Evolutionary conservation across 2,113 vertebrate genomes (phyloP).

Genomic region (Myocastor coypus): DNA sequence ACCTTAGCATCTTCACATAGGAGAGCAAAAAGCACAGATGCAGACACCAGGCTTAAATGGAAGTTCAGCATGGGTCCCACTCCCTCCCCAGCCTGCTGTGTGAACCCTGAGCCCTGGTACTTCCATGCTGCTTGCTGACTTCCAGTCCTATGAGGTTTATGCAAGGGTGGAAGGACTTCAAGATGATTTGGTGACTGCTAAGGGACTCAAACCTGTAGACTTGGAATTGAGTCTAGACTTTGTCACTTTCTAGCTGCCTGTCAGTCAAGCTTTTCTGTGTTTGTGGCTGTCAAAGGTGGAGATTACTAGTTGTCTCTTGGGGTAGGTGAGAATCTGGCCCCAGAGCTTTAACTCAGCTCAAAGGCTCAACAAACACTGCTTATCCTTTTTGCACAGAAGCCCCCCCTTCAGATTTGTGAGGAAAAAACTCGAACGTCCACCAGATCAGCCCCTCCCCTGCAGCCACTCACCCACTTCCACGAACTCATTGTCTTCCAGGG

Average conservation of each 20-base stretch:
- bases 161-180: background rate
- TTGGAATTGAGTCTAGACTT: background rate
- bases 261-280: background rate
- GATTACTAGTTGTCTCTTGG: background rate
- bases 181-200: background rate
- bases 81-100: background rate
- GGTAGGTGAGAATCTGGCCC: background rate
- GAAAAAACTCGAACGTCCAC: fast-evolving
- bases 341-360: background rate
- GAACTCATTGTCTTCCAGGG: constrained; percentile 97
- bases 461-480: constrained; percentile 95
- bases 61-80: background rate
- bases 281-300: background rate
- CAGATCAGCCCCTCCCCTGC: background rate
- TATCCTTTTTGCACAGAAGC: background rate
- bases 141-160: background rate
- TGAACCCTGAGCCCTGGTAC: background rate
- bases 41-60: background rate
- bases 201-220: background rate
- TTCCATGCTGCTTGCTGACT: background rate
- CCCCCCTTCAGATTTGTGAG: background rate
- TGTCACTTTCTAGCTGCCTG: too few species aligned
- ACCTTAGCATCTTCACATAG: background rate
- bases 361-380: background rate
- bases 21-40: background rate